Evolutionary conservation across 2,113 vertebrate genomes (phyloP).

Genomic region (Alosa alosa): DNA sequence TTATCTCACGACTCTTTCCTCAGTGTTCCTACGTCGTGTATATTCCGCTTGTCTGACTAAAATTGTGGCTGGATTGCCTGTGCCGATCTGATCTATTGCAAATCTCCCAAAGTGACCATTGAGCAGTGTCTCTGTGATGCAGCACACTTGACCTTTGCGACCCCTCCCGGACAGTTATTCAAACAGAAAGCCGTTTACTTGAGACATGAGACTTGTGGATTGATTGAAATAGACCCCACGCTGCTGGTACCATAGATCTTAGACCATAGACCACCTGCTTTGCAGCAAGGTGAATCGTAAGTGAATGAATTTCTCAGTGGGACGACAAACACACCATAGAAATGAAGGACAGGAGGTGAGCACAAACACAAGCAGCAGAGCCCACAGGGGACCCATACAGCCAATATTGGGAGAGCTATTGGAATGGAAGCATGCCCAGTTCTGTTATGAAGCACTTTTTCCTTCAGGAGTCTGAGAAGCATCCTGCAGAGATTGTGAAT

Average conservation of each 20-base stretch:
- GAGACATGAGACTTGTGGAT: neutral
- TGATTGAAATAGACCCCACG: conserved; percentile 13
- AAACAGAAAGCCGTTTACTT: conserved; percentile 21
- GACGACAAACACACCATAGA: neutral
- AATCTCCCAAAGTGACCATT: neutral
- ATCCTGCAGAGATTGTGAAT: neutral
- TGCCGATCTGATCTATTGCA: neutral
- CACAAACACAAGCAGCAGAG: neutral
- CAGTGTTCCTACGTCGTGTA: neutral
- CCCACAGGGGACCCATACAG: neutral
- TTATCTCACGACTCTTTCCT: neutral
- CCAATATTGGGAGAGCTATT: neutral
- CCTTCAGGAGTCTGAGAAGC: neutral
- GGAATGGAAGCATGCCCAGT: neutral
- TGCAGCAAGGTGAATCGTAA: neutral
- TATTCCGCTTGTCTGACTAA: neutral
- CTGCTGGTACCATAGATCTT: conserved; percentile 28
- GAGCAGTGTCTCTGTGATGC: neutral
- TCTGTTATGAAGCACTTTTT: neutral
- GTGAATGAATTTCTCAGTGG: conserved; percentile 25
- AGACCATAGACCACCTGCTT: neutral
- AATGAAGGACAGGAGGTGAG: neutral
- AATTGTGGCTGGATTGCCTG: neutral
- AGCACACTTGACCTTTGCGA: conserved; percentile 8
- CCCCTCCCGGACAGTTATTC: conserved; percentile 12